Evolutionary conservation across 92 coral and sea anemone genomes (phyloP).

Genomic region (Meandrina meandrites): DNA sequence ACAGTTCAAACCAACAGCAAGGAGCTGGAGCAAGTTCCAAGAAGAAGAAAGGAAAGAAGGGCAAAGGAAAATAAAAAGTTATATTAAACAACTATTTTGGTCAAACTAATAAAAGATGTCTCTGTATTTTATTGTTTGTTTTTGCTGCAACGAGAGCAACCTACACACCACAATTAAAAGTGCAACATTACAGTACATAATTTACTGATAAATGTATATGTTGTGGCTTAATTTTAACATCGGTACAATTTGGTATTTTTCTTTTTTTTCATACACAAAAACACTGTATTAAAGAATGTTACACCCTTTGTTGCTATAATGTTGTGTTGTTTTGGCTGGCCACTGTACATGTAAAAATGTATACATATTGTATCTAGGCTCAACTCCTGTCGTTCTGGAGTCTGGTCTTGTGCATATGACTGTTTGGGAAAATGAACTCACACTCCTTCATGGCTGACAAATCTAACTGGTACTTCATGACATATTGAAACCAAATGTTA

Average conservation of each 20-base stretch:
- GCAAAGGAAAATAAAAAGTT: slow-evolving; percentile 75
- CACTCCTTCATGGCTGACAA: too few relatives aligned
- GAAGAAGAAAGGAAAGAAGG: slow-evolving; percentile 95
- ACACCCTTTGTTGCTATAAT: too few relatives aligned
- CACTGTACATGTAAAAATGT: too few relatives aligned
- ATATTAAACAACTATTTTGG: neutral
- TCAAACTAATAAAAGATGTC: neutral
- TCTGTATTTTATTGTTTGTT: neutral
- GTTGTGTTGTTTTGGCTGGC: too few relatives aligned
- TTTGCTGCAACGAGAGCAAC: neutral
- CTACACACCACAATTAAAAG: neutral
- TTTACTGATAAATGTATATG: too few relatives aligned
- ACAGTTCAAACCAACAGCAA: slow-evolving; percentile 69
- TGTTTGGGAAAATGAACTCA: too few relatives aligned
- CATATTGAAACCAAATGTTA: neutral
- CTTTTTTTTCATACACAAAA: too few relatives aligned
- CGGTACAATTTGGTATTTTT: too few relatives aligned
- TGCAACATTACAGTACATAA: too few relatives aligned
- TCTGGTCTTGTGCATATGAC: neutral
- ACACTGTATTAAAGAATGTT: too few relatives aligned
- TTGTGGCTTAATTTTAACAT: too few relatives aligned
- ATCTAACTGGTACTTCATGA: neutral
- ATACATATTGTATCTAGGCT: too few relatives aligned
- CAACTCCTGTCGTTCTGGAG: neutral
- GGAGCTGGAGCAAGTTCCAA: slow-evolving; percentile 74